Evolutionary conservation across 2,888 invertebrate genomes (phyloP).

Genomic region (Exocentrus adspersus): DNA sequence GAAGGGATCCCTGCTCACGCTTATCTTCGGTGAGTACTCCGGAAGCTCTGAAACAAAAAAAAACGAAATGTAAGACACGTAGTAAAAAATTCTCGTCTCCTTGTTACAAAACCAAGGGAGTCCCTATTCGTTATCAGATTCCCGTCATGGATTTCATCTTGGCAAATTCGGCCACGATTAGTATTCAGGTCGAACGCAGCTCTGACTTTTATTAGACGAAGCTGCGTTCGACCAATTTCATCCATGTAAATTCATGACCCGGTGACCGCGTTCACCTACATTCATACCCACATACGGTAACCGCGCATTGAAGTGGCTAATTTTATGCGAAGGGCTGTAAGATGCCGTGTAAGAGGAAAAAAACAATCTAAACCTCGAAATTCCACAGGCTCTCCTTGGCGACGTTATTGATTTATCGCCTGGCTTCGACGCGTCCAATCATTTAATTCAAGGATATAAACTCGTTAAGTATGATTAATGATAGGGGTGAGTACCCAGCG

Average conservation of each 20-base stretch:
- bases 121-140: too few relatives aligned
- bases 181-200: background rate
- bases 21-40: constrained; percentile 73
- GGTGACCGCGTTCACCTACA: constrained; percentile 6
- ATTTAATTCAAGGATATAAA: constrained; percentile 39
- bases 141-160: too few relatives aligned
- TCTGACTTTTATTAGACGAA: background rate
- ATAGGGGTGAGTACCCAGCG: constrained; percentile 31
- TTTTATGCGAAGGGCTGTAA: too few relatives aligned
- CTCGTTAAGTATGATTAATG: constrained; percentile 40
- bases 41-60: constrained; percentile 73
- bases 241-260: constrained; percentile 8
- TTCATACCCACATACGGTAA: constrained; percentile 6
- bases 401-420: constrained; percentile 32
- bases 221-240: background rate
- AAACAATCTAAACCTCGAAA: background rate
- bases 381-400: background rate
- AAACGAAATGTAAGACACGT: too few relatives aligned
- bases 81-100: too few relatives aligned
- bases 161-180: too few relatives aligned
- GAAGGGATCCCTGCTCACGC: constrained; percentile 78
- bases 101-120: too few relatives aligned
- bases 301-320: background rate
- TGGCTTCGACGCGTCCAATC: constrained; percentile 34
- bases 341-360: background rate